Evolutionary conservation across 2,888 invertebrate species (phyloP), one percentile per base, ranked within the genome.

Genomic region (Glaucopsyche alexis): DNA sequence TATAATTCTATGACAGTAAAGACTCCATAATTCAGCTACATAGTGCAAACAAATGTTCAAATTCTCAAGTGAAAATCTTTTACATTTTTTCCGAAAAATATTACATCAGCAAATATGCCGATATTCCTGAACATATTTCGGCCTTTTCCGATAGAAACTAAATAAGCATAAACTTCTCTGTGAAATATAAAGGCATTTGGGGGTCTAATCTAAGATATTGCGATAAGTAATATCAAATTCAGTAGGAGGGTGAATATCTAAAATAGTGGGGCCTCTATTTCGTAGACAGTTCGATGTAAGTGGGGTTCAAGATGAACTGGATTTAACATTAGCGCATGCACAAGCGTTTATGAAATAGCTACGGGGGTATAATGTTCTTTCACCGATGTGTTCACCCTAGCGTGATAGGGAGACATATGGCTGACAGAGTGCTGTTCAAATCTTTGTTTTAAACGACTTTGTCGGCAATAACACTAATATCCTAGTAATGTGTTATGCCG

Each of bases 141-240:
- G 60, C 60, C 19, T 19, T 52, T 55, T 3, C 8, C 19, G 55
- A 19, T 14, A 60, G 29, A 70, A 75, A 75, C 71, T 75, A 74
- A 71, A 73, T 76, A 74, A 76, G 74, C 74, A 76, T 76, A 76
- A 76, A 76, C 74, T 74, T 64, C 60, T 71, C 71, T 60, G 50
- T 71, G 60, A 47, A 75, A 74, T 73, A 52, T 70, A 71, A 74
- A 60, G 70, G 67, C 76, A 76, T 76, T 74, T 76, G 76, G 69
- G 74, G 74, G 73, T 76, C 74, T 74, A 76, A 76, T 76, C 72
- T 67, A 45, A 74, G 74, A 74, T 74, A 76, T 76, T 73, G 72
- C 73, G 73, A 76, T 76, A 76, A 76, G 75, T 76, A 74, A 76
- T 76, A 76, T 74, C 73, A 76, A 73, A 76, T 76, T 76, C 75